These are phyloP conservation scores for Crotalus horridus DNA, from an alignment of 2,113 vertebrate species.

Conservation along the genomic window DNA sequence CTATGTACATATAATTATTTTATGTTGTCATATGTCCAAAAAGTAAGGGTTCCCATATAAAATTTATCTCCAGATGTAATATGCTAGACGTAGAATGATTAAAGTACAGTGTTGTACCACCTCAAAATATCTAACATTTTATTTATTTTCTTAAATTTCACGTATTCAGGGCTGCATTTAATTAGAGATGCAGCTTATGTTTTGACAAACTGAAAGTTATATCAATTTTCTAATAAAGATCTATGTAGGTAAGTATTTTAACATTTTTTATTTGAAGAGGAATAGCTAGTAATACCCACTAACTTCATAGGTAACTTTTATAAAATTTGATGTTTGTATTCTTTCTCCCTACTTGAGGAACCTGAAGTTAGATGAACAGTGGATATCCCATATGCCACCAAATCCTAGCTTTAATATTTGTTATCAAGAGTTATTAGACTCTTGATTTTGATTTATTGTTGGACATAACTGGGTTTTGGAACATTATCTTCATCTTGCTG, in stretches of 20 bases:
- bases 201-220: neutral
- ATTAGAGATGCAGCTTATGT: neutral
- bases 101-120: neutral
- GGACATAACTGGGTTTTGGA: conserved; percentile 51
- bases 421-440: conserved; percentile 39
- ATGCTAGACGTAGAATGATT: neutral
- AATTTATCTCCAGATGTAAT: neutral
- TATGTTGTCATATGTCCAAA: neutral
- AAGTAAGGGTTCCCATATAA: neutral
- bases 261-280: neutral
- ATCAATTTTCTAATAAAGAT: neutral
- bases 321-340: neutral
- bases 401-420: conserved; percentile 5
- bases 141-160: neutral
- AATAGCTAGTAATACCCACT: neutral
- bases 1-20: neutral
- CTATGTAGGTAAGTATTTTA: neutral
- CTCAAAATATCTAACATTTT: neutral
- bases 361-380: neutral
- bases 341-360: neutral
- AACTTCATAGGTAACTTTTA: neutral
- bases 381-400: neutral
- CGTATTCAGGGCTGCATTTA: neutral
- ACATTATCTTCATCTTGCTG: conserved; percentile 45
- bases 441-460: conserved; percentile 61